Percentiles rank a stretch among this genome's conserved stretches.
Evolutionary conservation across 2,888 invertebrate species (phyloP).

Genomic region (Ormyrus pomaceus): DNA sequence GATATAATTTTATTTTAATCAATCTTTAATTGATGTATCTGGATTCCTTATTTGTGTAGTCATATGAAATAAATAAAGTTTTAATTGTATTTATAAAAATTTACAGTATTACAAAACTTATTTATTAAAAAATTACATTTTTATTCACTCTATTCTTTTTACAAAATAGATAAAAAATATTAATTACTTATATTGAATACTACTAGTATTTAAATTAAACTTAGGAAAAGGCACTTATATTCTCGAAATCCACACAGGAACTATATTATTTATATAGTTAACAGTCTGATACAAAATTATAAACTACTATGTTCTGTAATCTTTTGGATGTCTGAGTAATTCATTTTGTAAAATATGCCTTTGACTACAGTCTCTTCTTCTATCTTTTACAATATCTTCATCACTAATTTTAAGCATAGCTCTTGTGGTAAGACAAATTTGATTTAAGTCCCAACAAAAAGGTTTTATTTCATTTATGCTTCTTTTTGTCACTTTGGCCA

Average conservation of each 20-base stretch:
- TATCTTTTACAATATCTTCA: conserved; percentile 32
- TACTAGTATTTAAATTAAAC: background rate
- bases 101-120: too few species aligned
- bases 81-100: too few species aligned
- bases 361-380: conserved; percentile 3
- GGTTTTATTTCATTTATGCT: conserved; percentile 50
- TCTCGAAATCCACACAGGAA: conserved; percentile 5
- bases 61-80: too few species aligned
- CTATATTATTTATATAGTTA: conserved; percentile 8
- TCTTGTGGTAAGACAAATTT: conserved; percentile 54
- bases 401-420: conserved; percentile 30
- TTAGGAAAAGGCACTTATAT: background rate
- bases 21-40: too few species aligned
- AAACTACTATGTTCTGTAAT: conserved; percentile 1
- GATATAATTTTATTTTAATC: too few species aligned
- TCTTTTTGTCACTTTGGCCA: conserved; percentile 52
- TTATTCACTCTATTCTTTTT: too few species aligned
- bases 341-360: conserved; percentile 12
- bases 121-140: too few species aligned
- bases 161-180: background rate
- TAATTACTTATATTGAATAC: background rate
- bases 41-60: too few species aligned
- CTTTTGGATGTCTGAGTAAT: background rate
- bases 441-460: conserved; percentile 54
- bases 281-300: background rate